phyloP scores from a whole-genome alignment of 1,140 invertebrate species.

The Palaemon carinicauda region DNA sequence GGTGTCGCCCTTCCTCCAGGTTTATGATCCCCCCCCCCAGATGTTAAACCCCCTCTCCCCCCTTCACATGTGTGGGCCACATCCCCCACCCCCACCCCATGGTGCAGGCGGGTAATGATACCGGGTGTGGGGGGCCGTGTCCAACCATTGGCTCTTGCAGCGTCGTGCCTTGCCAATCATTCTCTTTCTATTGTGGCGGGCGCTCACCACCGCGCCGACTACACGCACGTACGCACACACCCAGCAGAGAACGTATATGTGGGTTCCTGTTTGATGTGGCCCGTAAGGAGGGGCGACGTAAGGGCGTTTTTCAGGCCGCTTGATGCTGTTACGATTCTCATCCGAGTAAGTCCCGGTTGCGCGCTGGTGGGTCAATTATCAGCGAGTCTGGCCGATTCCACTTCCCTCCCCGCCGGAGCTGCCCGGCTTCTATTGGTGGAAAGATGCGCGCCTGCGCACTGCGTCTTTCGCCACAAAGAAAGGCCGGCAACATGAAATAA shows the following conservation, averaged over 20 bases:
- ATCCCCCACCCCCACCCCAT: neutral
- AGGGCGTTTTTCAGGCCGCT: neutral
- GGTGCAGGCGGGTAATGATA: slow-evolving; percentile 36
- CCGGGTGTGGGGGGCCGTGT: slow-evolving; percentile 17
- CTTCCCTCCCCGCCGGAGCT: slow-evolving; percentile 26
- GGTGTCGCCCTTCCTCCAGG: neutral
- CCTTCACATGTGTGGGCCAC: neutral
- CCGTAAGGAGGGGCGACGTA: neutral
- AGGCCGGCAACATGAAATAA: slow-evolving; percentile 42
- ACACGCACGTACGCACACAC: slow-evolving; percentile 40
- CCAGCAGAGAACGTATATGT: neutral
- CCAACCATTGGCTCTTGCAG: slow-evolving; percentile 53
- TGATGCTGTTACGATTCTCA: slow-evolving; percentile 7
- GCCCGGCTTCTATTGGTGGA: slow-evolving; percentile 12
- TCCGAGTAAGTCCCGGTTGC: slow-evolving; percentile 17
- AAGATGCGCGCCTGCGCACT: slow-evolving; percentile 21
- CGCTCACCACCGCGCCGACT: slow-evolving; percentile 5
- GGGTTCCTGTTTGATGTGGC: neutral
- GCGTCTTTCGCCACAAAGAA: slow-evolving; percentile 33
- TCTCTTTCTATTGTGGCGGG: slow-evolving; percentile 46
- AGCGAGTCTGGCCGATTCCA: slow-evolving; percentile 30
- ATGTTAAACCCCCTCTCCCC: neutral
- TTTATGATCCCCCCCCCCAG: neutral
- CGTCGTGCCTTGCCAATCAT: slow-evolving; percentile 52
- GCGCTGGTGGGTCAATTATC: slow-evolving; percentile 41